phyloP scores from a whole-genome alignment of 2,888 invertebrate species.

The Diaphora mendica region DNA sequence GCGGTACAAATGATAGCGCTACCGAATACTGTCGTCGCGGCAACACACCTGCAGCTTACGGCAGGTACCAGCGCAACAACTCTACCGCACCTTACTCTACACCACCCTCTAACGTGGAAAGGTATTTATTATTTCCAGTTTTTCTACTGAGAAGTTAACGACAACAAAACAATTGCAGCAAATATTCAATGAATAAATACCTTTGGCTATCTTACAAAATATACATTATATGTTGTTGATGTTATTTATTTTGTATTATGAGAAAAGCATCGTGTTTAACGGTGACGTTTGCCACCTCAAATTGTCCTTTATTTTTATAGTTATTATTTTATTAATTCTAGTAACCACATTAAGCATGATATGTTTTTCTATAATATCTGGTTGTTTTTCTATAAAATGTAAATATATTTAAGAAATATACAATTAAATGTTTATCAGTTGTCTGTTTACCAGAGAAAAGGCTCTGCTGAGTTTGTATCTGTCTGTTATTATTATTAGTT shows the following conservation, averaged over 20 bases:
- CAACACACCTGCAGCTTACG: slow-evolving; percentile 83
- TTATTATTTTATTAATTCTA: background rate
- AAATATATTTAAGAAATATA: no score
- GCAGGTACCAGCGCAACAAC: slow-evolving; percentile 87
- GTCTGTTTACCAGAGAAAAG: background rate
- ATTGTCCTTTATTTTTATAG: background rate
- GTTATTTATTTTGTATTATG: background rate
- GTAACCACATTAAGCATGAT: background rate
- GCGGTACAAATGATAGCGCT: slow-evolving; percentile 83
- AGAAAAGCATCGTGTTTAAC: background rate
- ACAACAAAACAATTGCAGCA: background rate
- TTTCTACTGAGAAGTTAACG: slow-evolving; percentile 5
- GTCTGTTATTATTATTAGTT: background rate
- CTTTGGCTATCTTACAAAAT: background rate
- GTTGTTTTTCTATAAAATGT: background rate
- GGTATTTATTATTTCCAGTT: slow-evolving; percentile 59
- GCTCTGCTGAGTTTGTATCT: background rate
- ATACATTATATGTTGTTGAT: background rate
- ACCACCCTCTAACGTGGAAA: slow-evolving; percentile 80
- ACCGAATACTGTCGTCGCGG: slow-evolving; percentile 82
- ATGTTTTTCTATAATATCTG: background rate
- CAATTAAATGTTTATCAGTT: background rate
- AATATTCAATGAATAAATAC: slow-evolving; percentile 10
- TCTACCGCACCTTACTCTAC: slow-evolving; percentile 78
- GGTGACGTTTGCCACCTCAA: background rate